Conservation (phyloP, 2,113 vertebrate species). For the Macaca mulatta region DNA sequence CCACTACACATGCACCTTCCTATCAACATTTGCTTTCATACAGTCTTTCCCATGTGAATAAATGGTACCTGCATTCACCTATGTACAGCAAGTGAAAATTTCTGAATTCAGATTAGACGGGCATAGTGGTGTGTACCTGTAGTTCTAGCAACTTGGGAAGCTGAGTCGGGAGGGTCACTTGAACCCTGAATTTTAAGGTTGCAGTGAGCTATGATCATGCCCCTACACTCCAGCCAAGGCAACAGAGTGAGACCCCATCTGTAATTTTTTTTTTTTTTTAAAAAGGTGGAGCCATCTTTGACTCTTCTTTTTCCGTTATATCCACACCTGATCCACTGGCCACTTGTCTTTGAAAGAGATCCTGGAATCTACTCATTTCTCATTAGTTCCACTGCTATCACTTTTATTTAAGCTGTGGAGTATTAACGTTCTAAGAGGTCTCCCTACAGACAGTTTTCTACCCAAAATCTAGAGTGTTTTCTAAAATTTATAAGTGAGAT, state of each 20-base stretch:
- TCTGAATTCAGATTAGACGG: not conserved
- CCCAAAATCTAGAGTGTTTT: not conserved
- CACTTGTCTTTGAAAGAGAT: not conserved
- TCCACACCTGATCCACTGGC: not conserved
- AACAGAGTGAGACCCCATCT: too few relatives aligned
- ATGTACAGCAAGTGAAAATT: not conserved
- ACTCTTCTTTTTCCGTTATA: not conserved
- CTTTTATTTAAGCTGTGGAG: not conserved
- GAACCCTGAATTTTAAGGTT: too few relatives aligned
- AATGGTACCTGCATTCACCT: not conserved
- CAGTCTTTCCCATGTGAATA: not conserved
- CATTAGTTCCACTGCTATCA: not conserved
- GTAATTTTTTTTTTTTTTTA: too few relatives aligned
- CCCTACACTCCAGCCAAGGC: too few relatives aligned
- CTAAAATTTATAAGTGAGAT: not conserved
- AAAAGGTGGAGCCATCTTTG: too few relatives aligned
- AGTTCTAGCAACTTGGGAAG: too few relatives aligned
- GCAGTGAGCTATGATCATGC: too few relatives aligned
- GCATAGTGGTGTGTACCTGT: too few relatives aligned
- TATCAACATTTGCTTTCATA: too few relatives aligned
- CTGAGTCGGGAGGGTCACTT: too few relatives aligned
- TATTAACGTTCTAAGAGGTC: not conserved
- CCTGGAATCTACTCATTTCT: not conserved
- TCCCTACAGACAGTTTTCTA: not conserved
- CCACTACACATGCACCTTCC: rapidly evolving